phyloP scores from a whole-genome alignment of 1,140 invertebrate species.

The Berghia stephanieae region DNA sequence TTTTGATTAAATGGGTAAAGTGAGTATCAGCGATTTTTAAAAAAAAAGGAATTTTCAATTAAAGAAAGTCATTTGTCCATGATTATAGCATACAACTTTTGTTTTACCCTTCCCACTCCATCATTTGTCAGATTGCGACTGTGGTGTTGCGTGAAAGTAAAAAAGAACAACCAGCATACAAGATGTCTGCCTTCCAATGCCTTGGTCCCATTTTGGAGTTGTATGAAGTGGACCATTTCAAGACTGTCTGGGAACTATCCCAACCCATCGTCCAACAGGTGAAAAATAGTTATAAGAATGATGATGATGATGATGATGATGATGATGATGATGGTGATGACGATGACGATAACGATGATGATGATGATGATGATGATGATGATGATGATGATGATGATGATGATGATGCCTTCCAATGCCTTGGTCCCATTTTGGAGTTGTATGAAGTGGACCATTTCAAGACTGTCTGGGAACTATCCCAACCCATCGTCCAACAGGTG shows the following conservation, averaged over 20 bases:
- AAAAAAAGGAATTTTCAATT: no score
- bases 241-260: slow-evolving; percentile 76
- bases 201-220: slow-evolving; percentile 79
- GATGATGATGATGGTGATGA: neutral
- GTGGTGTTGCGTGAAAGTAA: slow-evolving; percentile 80
- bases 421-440: slow-evolving; percentile 75
- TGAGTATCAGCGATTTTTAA: no score
- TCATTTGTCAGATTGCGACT: slow-evolving; percentile 71
- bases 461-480: slow-evolving; percentile 75
- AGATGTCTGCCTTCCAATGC: slow-evolving; percentile 77
- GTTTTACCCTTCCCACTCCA: neutral
- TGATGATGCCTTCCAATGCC: neutral
- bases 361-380: slow-evolving; percentile 67
- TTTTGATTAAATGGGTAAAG: no score
- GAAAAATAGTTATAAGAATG: neutral
- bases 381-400: neutral
- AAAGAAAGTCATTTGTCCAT: no score
- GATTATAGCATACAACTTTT: neutral
- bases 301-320: neutral
- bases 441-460: slow-evolving; percentile 80
- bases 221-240: slow-evolving; percentile 79
- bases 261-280: slow-evolving; percentile 46
- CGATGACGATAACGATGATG: slow-evolving; percentile 74
- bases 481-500: slow-evolving; percentile 42
- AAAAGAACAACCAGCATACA: slow-evolving; percentile 82